Percentiles rank a stretch among this genome's conserved stretches.
phyloP scores from a whole-genome alignment of 2,113 vertebrate species.

The Equus przewalskii region DNA sequence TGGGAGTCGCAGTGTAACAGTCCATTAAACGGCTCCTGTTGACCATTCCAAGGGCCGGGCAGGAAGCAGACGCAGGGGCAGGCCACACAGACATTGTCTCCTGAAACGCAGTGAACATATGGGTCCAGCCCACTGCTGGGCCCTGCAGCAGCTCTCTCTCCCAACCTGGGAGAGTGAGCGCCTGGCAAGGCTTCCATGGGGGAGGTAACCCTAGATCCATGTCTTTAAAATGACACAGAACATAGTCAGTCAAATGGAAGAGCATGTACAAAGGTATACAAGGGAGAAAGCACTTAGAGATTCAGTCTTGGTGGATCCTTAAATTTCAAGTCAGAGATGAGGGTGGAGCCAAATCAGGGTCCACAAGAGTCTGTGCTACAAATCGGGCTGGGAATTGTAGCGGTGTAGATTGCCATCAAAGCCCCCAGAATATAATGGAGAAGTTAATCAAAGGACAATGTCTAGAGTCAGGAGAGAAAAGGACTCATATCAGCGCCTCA shows the following conservation, averaged over 20 bases:
- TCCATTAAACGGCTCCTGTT: neutral
- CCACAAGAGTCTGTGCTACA: too few relatives aligned
- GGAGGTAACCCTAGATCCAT: neutral
- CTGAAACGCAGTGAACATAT: neutral
- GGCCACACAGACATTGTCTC: neutral
- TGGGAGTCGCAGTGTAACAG: neutral
- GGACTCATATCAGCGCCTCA: neutral
- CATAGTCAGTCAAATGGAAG: neutral
- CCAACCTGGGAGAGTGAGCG: neutral
- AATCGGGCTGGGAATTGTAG: neutral
- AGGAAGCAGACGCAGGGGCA: neutral
- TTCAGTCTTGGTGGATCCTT: neutral
- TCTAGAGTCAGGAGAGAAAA: neutral
- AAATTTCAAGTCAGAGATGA: neutral
- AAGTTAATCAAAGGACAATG: neutral
- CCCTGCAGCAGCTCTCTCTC: neutral
- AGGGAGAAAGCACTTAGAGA: neutral
- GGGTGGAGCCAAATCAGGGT: neutral
- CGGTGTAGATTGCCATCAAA: neutral
- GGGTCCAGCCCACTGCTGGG: neutral
- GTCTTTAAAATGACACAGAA: neutral
- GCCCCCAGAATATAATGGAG: neutral
- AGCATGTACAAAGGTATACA: neutral
- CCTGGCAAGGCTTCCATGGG: neutral
- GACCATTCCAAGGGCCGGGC: neutral